phyloP scores from a whole-genome alignment of 2,888 invertebrate genomes.

The Apoderus coryli region DNA sequence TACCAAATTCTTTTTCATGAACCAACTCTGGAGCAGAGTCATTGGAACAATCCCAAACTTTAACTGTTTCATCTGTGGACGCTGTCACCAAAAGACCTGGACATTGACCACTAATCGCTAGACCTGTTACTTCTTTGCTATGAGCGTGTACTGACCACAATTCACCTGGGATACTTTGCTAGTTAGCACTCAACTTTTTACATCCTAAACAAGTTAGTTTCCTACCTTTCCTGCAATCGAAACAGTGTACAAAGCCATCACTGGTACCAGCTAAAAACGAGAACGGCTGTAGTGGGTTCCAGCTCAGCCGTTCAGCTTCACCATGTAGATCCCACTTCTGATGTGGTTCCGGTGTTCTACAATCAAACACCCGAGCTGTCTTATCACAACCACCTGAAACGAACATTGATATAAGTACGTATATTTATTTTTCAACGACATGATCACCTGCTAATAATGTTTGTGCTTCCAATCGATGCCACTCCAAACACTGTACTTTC shows the following conservation, averaged over 20 bases:
- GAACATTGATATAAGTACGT: not conserved
- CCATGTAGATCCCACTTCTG: slow-evolving; percentile 59
- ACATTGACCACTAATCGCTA: slow-evolving; percentile 55
- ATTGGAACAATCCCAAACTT: slow-evolving; percentile 63
- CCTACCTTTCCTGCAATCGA: slow-evolving; percentile 51
- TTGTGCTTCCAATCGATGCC: slow-evolving; percentile 74
- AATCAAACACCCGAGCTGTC: slow-evolving; percentile 65
- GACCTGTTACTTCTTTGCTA: slow-evolving; percentile 70
- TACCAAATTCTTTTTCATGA: slow-evolving; percentile 39
- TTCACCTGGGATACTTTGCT: slow-evolving; percentile 21
- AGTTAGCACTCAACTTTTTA: no score
- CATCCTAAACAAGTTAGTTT: no score
- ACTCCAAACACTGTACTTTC: slow-evolving; percentile 70
- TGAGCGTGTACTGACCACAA: slow-evolving; percentile 44
- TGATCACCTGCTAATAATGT: slow-evolving; percentile 47
- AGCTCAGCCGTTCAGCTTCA: slow-evolving; percentile 75
- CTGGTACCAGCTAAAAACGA: slow-evolving; percentile 57
- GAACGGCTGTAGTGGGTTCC: slow-evolving; percentile 70
- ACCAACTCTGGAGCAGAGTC: slow-evolving; percentile 29
- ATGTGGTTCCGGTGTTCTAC: slow-evolving; percentile 43
- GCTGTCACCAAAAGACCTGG: slow-evolving; percentile 65
- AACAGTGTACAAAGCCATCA: slow-evolving; percentile 51
- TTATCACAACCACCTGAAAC: slow-evolving; percentile 66
- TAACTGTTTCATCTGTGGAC: slow-evolving; percentile 66
- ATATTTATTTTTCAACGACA: not conserved